Percentiles rank a stretch among this genome's conserved stretches.
Evolutionary conservation across 2,113 vertebrate species (phyloP).

Genomic region (Andinoacara biseriatus): DNA sequence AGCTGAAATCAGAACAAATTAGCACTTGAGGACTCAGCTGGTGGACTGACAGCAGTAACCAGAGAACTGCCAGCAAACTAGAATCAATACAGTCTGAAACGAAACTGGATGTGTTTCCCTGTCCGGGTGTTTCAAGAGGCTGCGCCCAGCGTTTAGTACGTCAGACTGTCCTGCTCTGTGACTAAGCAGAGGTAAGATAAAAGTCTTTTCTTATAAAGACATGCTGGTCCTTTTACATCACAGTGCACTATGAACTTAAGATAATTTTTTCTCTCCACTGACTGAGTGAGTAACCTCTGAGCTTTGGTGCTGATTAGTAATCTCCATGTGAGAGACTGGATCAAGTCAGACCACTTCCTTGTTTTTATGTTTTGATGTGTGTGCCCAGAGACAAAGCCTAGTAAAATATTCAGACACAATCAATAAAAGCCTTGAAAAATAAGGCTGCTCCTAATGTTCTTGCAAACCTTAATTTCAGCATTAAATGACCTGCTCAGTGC

Average conservation of each 20-base stretch:
- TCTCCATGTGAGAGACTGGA: neutral
- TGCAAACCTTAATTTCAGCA: neutral
- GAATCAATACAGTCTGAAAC: neutral
- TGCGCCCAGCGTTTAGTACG: neutral
- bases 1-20: neutral
- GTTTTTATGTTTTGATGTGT: neutral
- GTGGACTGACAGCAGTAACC: neutral
- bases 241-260: neutral
- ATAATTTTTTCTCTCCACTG: neutral
- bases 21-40: neutral
- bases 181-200: neutral
- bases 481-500: neutral
- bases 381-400: neutral
- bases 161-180: neutral
- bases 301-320: slow-evolving; percentile 6
- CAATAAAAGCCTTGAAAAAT: neutral
- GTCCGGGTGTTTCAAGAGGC: too few relatives aligned
- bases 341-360: neutral
- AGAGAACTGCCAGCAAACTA: neutral
- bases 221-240: neutral
- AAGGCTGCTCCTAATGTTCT: neutral
- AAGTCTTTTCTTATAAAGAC: neutral
- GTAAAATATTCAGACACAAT: neutral
- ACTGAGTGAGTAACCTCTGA: slow-evolving; percentile 20
- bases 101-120: neutral